phyloP scores from a whole-genome alignment of 1,140 invertebrate genomes.

The Anastatus disparis region DNA sequence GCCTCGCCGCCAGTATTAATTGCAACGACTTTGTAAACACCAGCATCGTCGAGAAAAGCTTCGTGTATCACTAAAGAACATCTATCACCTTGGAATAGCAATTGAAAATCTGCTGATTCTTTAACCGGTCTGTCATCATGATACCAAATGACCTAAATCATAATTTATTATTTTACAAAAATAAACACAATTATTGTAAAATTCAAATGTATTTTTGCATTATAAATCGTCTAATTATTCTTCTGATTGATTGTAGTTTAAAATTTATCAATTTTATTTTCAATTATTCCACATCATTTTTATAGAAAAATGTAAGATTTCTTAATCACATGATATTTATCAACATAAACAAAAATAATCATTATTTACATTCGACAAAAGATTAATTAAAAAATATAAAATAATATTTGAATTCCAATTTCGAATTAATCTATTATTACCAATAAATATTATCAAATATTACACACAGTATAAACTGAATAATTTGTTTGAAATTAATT shows the following conservation, averaged over 20 bases:
- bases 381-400: too few relatives aligned
- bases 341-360: too few relatives aligned
- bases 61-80: constrained; percentile 83
- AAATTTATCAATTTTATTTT: background rate
- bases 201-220: background rate
- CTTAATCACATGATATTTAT: too few relatives aligned
- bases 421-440: too few relatives aligned
- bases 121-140: constrained; percentile 86
- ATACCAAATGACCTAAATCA: constrained; percentile 81
- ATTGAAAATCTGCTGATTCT: constrained; percentile 83
- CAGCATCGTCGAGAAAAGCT: constrained; percentile 79
- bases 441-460: too few relatives aligned
- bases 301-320: too few relatives aligned
- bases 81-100: constrained; percentile 83
- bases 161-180: constrained; percentile 20
- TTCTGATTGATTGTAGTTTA: background rate
- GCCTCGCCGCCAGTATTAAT: constrained; percentile 84
- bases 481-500: too few relatives aligned
- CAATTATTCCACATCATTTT: background rate
- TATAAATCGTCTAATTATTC: background rate
- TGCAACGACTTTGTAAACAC: constrained; percentile 83
- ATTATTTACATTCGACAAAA: too few relatives aligned
- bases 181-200: background rate
- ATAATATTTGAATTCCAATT: too few relatives aligned
- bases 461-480: too few relatives aligned